phyloP scores from a whole-genome alignment of 2,113 vertebrate species.

The Vidua macroura region DNA sequence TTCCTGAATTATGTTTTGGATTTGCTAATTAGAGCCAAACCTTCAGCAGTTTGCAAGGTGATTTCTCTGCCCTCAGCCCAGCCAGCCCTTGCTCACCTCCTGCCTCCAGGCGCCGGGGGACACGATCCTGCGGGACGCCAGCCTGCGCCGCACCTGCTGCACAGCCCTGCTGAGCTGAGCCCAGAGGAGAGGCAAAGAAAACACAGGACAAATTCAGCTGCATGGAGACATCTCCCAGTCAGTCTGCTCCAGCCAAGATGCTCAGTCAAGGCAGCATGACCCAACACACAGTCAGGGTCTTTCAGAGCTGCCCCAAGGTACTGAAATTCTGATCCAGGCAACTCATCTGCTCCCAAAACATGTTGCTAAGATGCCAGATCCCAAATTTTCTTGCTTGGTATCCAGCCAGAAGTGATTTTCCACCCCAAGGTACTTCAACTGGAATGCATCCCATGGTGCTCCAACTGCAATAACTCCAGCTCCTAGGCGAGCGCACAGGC shows the following conservation, averaged over 20 bases:
- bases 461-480: neutral
- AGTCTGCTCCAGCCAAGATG: neutral
- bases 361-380: neutral
- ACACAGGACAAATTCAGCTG: neutral
- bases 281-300: too few species aligned
- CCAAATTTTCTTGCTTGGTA: too few species aligned
- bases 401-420: neutral
- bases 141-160: conserved; percentile 77
- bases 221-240: neutral
- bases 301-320: neutral
- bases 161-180: conserved; percentile 76
- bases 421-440: neutral
- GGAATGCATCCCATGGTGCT: neutral
- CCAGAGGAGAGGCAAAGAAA: neutral
- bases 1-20: neutral
- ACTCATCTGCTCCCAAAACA: neutral
- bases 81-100: conserved; percentile 69
- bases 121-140: conserved; percentile 78
- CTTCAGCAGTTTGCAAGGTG: neutral
- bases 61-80: neutral
- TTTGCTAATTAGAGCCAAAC: neutral
- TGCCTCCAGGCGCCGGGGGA: conserved; percentile 60
- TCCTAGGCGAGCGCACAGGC: accelerated
- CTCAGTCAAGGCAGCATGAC: accelerated
- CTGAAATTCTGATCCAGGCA: neutral